Evolutionary conservation across 53 echinoderm and acorn worm species (phyloP).

Genomic region (Stichopus horrens): DNA sequence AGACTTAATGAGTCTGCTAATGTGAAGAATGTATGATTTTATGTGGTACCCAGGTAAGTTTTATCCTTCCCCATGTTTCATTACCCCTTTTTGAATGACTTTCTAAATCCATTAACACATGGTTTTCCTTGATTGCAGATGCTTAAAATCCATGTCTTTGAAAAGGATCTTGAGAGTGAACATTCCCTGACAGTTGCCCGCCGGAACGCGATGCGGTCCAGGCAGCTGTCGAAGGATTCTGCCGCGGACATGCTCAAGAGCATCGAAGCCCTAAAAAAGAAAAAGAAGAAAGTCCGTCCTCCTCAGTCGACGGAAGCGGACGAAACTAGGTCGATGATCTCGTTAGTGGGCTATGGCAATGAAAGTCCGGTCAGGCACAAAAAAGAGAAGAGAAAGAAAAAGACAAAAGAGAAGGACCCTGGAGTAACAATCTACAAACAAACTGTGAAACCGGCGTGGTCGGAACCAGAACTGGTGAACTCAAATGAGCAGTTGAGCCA

Average conservation of each 20-base stretch:
- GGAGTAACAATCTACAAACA: constrained; percentile 5
- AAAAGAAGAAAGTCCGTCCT: constrained; percentile 68
- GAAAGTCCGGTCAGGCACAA: constrained; percentile 38
- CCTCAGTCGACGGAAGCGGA: constrained; percentile 49
- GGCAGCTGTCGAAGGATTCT: constrained; percentile 77
- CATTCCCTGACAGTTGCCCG: constrained; percentile 85
- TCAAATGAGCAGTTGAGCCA: background rate
- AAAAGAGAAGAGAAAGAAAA: constrained; percentile 50
- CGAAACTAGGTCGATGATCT: constrained; percentile 32
- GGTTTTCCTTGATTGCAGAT: constrained; percentile 51
- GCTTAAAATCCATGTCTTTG: constrained; percentile 85
- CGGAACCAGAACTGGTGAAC: background rate
- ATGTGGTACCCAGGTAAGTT: no score
- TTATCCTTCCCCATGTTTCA: no score
- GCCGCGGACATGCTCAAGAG: constrained; percentile 71
- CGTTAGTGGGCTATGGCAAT: constrained; percentile 38
- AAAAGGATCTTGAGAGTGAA: constrained; percentile 88
- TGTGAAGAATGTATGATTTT: no score
- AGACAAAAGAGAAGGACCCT: constrained; percentile 49
- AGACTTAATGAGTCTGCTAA: no score
- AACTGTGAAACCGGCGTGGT: constrained; percentile 47
- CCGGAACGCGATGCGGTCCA: constrained; percentile 68
- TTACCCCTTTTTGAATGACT: no score
- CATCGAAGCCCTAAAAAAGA: constrained; percentile 81
- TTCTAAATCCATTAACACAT: no score